Conservation (phyloP, 2,113 vertebrate species). For the Dascyllus trimaculatus region DNA sequence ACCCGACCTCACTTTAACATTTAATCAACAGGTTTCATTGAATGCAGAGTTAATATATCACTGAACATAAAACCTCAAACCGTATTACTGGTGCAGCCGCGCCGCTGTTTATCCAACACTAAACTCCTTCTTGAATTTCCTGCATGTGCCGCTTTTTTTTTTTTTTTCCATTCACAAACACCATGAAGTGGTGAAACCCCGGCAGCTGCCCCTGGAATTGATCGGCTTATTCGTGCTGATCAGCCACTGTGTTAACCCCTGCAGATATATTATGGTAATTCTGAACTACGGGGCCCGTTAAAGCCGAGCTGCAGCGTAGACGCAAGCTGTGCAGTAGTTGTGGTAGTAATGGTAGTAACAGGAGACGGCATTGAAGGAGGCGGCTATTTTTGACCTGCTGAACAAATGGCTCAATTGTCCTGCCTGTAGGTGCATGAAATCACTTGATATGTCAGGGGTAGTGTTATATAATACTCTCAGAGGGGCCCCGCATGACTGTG, state of each 20-base stretch:
- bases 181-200: constrained; percentile 26
- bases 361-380: constrained; percentile 60
- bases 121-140: constrained; percentile 16
- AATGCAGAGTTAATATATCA: constrained; percentile 37
- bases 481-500: constrained; percentile 39
- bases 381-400: constrained; percentile 73
- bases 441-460: constrained; percentile 79
- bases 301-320: constrained; percentile 21
- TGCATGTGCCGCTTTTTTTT: constrained; percentile 34
- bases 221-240: constrained; percentile 27
- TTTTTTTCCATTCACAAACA: background rate
- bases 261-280: constrained; percentile 46
- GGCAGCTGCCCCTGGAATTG: background rate
- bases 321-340: constrained; percentile 41
- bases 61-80: constrained; percentile 1
- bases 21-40: constrained; percentile 34
- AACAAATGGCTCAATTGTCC: constrained; percentile 81
- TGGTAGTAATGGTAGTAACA: constrained; percentile 63
- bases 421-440: constrained; percentile 77
- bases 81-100: background rate
- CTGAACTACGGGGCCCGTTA: constrained; percentile 11
- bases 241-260: constrained; percentile 18
- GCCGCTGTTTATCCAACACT: constrained; percentile 26
- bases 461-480: constrained; percentile 76
- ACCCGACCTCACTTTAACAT: constrained; percentile 26